Base-by-base conservation (phyloP, 1,140 invertebrate species). In the Nylanderia fulva region DNA sequence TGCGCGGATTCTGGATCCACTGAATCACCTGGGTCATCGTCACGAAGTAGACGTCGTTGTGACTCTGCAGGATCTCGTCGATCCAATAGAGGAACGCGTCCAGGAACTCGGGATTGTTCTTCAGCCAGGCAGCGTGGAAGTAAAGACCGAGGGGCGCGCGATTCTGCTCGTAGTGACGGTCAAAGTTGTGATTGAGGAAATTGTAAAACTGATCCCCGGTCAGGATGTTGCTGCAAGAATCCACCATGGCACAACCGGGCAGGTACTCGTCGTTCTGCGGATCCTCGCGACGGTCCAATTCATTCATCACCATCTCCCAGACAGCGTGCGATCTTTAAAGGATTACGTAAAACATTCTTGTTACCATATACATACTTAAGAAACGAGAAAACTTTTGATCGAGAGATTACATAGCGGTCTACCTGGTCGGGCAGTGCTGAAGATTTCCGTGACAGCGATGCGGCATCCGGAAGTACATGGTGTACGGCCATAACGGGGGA, bases 271-370 rank as follows among this genome's bases (percentile, higher is more conserved):
- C 98, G 91, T 98, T 98, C 85, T 96, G 97, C 0, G 98, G 98
- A 93, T 99, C 98, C 94, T 99, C 98, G 84, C 98, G 96, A 85
- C 98, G 96, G 95, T 99, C 98, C 89, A 99, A 94, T 93, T 99
- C 98, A 93, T 99, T 99, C 97, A 99, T 98, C n/a, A 99, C 98
- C 98, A 99, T 99, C 95, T 99, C 98, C 98, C 98, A 99, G 13
- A 99, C 98, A 33, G 98, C 98, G 93, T 99, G 98, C 86, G 94
- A 95, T 68, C 94, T 95, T 68, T 13, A 11, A 68, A 72, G 6
- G 5, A 45, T 54, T 15, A 39, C 42, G 56, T 56, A 18, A 7
- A 36, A 77, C 0, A 21, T 63, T 29, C 0, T 54, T 29, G 21
- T 8, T 9, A 24, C 24, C 56, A 15, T 21, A 2, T 9, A 18